Evolutionary conservation across 2,113 vertebrate species (phyloP).

Genomic region (Limanda limanda): DNA sequence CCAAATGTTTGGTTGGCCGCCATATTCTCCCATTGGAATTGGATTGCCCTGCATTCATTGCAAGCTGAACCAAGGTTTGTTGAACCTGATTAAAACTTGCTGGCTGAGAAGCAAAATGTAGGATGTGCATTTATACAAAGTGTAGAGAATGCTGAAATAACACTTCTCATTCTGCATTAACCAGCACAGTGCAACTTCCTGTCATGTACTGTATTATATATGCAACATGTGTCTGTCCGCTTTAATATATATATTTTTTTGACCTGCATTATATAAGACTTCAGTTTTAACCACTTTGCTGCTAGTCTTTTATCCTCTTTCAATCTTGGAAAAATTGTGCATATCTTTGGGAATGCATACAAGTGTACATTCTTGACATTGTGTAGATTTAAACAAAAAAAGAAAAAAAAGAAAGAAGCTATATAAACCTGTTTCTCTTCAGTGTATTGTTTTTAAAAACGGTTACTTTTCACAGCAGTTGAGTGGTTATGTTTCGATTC

Average conservation of each 20-base stretch:
- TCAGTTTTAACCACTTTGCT: conserved; percentile 92
- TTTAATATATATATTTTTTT: conserved; percentile 79
- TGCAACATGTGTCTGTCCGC: conserved; percentile 85
- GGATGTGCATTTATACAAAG: conserved; percentile 80
- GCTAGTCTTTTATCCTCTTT: conserved; percentile 88
- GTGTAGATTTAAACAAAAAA: conserved; percentile 71
- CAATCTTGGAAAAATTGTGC: conserved; percentile 79
- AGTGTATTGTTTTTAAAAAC: conserved; percentile 78
- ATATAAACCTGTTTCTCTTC: conserved; percentile 82
- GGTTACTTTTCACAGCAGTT: conserved; percentile 83
- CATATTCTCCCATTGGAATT: conserved; percentile 73
- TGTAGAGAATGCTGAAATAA: conserved; percentile 85
- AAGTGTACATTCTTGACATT: conserved; percentile 81
- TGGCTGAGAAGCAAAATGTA: conserved; percentile 89
- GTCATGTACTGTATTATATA: conserved; percentile 96
- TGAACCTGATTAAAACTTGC: conserved; percentile 93
- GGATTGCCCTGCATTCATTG: conserved; percentile 77
- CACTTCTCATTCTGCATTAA: conserved; percentile 88
- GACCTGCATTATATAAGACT: conserved; percentile 82
- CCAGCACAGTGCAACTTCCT: conserved; percentile 87
- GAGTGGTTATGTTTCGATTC: conserved; percentile 82
- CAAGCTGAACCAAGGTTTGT: conserved; percentile 85
- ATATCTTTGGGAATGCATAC: conserved; percentile 84
- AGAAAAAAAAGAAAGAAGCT: conserved; percentile 59
- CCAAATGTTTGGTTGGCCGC: conserved; percentile 68